Base-by-base conservation (phyloP, 2,888 invertebrate species). In the Melikaiella ostensackeni region DNA sequence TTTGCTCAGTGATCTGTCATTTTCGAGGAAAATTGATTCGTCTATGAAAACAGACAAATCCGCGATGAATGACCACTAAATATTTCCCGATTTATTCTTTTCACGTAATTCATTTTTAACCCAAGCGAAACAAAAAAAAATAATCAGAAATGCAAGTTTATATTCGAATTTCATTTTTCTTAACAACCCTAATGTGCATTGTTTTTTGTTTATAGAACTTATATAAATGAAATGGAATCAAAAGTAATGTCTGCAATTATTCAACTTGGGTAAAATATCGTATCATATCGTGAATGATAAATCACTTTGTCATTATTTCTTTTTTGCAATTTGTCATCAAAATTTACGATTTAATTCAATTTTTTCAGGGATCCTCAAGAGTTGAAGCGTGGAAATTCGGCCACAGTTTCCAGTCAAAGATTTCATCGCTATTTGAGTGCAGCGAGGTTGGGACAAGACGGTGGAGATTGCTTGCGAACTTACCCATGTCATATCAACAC, bases 361-460 rank as follows among this genome's bases (percentile, higher is more conserved):
- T 84, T 83, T 94, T 93, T 64, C 93, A 97, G 97, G 87, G 96
- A 97, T 86, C 94, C 95, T 0, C 94, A 92, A 80, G 97, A 97
- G 87, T 92, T 97, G 35, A 93, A 95, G 62, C 95, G 95, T 81
- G 95, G 95, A 19, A 93, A 93, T 2, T 89, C 92, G 76, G 94
- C 94, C 78, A 96, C 96, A 91, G 93, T 93, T 82, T 95, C 95
- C 78, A 96, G 96, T 27, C 91, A 95, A 35, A 93, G 95, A 78
- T 97, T 97, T 91, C 96, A 96, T 92, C 93, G 94, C 86, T 96
- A 96, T 86, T 94, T 97, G 6, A 95, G 95, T 88, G 96, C 97
- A 0, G 97, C 97, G 0, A 94, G 97, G 84, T 95, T 96, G 86
- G 97, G 97, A 0, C 97, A 97, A 89, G 96, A 97, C 84, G 94